Evolutionary conservation across 2,888 invertebrate species (phyloP).

Genomic region (Exephanes ischioxanthus): DNA sequence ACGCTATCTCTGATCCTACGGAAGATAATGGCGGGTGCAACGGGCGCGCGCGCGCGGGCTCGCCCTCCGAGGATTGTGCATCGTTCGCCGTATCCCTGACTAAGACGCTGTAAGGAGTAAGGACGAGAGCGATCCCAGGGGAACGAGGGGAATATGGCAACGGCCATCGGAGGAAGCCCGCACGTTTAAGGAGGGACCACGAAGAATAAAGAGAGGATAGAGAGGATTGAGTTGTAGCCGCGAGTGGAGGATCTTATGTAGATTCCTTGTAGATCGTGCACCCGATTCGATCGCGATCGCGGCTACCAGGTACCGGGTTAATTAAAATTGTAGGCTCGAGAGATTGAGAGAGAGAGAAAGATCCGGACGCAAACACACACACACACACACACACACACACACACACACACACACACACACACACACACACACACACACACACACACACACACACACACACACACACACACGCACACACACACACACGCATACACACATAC

Average conservation of each 20-base stretch:
- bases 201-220: conserved; percentile 75
- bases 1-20: conserved; percentile 83
- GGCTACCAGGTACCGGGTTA: conserved; percentile 84
- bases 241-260: conserved; percentile 85
- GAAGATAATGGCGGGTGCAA: conserved; percentile 78
- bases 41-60: conserved; percentile 69
- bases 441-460: background rate
- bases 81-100: conserved; percentile 53
- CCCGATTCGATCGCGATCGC: conserved; percentile 85
- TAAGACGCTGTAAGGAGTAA: conserved; percentile 40
- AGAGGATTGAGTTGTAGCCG: conserved; percentile 85
- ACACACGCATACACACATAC: conserved; percentile 21
- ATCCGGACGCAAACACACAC: background rate
- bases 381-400: background rate
- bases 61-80: conserved; percentile 71
- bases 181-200: conserved; percentile 72
- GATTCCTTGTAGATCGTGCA: conserved; percentile 86
- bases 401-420: conserved; percentile 25
- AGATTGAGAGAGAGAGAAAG: conserved; percentile 42
- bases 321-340: conserved; percentile 84
- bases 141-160: conserved; percentile 67
- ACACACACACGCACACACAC: conserved; percentile 17
- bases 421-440: too few relatives aligned
- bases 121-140: conserved; percentile 32
- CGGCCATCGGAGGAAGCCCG: conserved; percentile 43